Evolutionary conservation across 2,113 vertebrate species (phyloP).

Genomic region (Nothobranchius kuhntae): DNA sequence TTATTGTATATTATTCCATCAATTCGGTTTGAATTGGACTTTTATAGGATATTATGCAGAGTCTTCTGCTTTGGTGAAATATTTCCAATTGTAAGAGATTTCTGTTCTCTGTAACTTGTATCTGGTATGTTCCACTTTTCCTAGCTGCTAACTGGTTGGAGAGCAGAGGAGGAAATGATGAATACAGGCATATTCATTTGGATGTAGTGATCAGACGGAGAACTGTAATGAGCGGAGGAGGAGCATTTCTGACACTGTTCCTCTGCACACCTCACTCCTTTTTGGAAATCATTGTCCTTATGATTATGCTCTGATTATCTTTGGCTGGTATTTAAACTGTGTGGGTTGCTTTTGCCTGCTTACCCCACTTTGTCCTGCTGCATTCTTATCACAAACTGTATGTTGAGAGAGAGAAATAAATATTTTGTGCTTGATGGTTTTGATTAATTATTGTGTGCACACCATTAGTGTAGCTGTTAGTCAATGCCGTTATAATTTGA

Average conservation of each 20-base stretch:
- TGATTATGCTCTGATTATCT: constrained; percentile 53
- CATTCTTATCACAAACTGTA: constrained; percentile 85
- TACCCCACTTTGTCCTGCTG: constrained; percentile 78
- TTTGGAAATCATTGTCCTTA: constrained; percentile 49
- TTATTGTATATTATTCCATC: constrained; percentile 82
- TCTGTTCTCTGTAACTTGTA: constrained; percentile 87
- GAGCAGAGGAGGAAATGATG: constrained; percentile 69
- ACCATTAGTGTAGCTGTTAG: background rate
- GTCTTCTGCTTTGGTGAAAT: constrained; percentile 84
- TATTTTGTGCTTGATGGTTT: constrained; percentile 91
- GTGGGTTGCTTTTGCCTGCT: constrained; percentile 83
- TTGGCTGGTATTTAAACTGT: constrained; percentile 76
- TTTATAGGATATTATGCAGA: constrained; percentile 86
- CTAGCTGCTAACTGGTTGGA: constrained; percentile 65
- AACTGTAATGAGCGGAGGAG: constrained; percentile 25
- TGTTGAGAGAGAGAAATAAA: constrained; percentile 91
- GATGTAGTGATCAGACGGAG: constrained; percentile 67
- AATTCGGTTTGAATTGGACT: constrained; percentile 88
- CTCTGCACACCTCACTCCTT: constrained; percentile 38
- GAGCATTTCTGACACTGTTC: background rate
- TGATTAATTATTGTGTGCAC: constrained; percentile 1
- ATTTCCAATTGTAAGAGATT: constrained; percentile 87
- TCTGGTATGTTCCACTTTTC: constrained; percentile 78
- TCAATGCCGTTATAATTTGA: too few species aligned
- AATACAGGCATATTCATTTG: constrained; percentile 38